Evolutionary conservation across 2,888 invertebrate genomes (phyloP).

Genomic region (Tetranychus truncatus): DNA sequence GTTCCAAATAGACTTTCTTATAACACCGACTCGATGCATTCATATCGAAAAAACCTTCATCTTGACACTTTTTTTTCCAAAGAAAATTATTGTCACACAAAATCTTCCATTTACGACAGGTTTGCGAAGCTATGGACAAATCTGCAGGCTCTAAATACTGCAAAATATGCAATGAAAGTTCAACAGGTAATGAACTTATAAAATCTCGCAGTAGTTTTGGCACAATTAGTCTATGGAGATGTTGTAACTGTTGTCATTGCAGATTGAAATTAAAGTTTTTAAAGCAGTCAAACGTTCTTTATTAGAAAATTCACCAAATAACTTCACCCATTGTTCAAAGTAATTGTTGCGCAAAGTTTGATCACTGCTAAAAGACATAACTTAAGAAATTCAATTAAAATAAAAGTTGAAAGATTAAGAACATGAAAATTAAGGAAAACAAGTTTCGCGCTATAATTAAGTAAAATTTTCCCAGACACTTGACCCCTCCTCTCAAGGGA

Average conservation of each 20-base stretch:
- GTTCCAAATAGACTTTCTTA: conserved; percentile 71
- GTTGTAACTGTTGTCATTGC: conserved; percentile 79
- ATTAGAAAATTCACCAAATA: conserved; percentile 56
- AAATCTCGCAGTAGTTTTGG: conserved; percentile 96
- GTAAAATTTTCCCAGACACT: no score
- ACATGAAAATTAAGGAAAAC: no score
- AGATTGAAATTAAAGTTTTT: conserved; percentile 58
- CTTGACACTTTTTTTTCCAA: conserved; percentile 86
- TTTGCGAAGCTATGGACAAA: conserved; percentile 73
- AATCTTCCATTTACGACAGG: conserved; percentile 86
- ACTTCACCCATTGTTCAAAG: conserved; percentile 16
- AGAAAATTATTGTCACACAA: conserved; percentile 90
- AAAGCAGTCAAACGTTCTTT: conserved; percentile 70
- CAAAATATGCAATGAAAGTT: conserved; percentile 78
- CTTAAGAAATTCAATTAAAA: no score
- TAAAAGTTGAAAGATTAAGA: no score
- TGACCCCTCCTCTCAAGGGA: no score
- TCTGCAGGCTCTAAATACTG: conserved; percentile 79
- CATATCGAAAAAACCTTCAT: conserved; percentile 47
- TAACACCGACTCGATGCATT: conserved; percentile 28
- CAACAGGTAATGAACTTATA: conserved; percentile 82
- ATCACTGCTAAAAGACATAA: no score
- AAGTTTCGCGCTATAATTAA: no score
- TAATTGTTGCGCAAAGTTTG: not conserved
- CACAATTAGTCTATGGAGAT: conserved; percentile 94